Evolutionary conservation across 2,888 invertebrate species (phyloP).

Genomic region (Ferrisia virgata): DNA sequence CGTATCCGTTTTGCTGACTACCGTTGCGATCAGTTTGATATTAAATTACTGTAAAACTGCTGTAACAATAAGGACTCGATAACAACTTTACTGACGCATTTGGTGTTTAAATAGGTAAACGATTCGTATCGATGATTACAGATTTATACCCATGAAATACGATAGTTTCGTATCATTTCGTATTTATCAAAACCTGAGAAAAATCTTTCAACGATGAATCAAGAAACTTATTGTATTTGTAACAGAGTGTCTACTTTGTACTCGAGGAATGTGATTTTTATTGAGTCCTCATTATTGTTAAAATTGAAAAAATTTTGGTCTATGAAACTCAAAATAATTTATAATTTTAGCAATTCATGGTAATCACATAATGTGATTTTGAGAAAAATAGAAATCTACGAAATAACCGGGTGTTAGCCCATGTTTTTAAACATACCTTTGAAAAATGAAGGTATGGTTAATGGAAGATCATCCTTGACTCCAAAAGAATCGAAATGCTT

Average conservation of each 20-base stretch:
- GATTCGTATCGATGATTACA: background rate
- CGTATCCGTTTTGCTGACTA: background rate
- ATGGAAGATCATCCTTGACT: no score
- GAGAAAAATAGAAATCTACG: no score
- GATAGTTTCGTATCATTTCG: background rate
- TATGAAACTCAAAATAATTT: background rate
- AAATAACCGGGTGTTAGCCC: no score
- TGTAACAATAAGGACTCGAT: conserved; percentile 18
- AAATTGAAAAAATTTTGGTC: background rate
- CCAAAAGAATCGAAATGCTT: no score
- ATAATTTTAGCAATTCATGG: background rate
- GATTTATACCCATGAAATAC: background rate
- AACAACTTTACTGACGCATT: background rate
- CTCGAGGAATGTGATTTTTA: background rate
- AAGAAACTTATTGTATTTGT: background rate
- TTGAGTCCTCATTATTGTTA: background rate
- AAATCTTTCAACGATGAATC: background rate
- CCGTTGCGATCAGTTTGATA: background rate
- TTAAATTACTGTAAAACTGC: conserved; percentile 10
- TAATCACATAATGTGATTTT: no score
- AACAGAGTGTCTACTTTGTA: background rate
- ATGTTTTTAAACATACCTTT: no score
- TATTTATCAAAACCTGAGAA: background rate
- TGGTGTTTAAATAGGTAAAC: background rate
- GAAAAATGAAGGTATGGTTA: no score